Conservation (phyloP, 2,797 vertebrate species). For the Cirrhinus mrigala region DNA sequence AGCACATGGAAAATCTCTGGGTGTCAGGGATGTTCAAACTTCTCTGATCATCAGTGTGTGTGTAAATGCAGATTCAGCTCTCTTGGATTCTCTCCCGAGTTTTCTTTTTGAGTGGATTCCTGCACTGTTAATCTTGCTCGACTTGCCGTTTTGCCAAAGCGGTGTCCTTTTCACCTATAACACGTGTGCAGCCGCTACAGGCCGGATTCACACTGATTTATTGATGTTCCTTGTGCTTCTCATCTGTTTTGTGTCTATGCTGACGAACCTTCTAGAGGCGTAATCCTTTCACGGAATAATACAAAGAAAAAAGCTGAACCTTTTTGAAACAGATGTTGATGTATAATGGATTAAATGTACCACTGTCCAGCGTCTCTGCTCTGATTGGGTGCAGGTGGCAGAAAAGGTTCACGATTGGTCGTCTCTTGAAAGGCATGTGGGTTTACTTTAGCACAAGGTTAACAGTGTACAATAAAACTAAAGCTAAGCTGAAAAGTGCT, state of each 20-base stretch:
- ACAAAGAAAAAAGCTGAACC: not conserved
- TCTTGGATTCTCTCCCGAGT: slow-evolving; percentile 8
- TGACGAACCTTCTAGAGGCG: not conserved
- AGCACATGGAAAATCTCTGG: slow-evolving; percentile 7
- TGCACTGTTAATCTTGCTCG: slow-evolving; percentile 8
- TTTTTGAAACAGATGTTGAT: slow-evolving; percentile 5
- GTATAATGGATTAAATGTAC: not conserved
- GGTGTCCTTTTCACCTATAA: slow-evolving; percentile 18
- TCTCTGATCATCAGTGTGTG: not conserved
- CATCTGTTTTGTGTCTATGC: slow-evolving; percentile 28
- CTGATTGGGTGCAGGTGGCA: slow-evolving; percentile 6
- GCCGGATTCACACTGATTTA: slow-evolving; percentile 18
- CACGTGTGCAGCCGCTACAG: not conserved
- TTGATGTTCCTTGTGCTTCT: slow-evolving; percentile 5
- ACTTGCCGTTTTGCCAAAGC: not conserved
- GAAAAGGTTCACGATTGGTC: not conserved
- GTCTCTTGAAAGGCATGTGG: not conserved
- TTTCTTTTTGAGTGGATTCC: slow-evolving; percentile 15
- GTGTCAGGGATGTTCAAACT: slow-evolving; percentile 3
- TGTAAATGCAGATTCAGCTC: not conserved
- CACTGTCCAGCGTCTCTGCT: not conserved
- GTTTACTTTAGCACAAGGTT: not conserved
- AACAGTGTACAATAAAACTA: not conserved
- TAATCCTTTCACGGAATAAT: not conserved
- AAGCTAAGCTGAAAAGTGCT: not conserved